Percentiles rank a stretch among this genome's conserved stretches.
Conservation (phyloP, 2,797 vertebrate species). For the Geotrypetes seraphini region DNA sequence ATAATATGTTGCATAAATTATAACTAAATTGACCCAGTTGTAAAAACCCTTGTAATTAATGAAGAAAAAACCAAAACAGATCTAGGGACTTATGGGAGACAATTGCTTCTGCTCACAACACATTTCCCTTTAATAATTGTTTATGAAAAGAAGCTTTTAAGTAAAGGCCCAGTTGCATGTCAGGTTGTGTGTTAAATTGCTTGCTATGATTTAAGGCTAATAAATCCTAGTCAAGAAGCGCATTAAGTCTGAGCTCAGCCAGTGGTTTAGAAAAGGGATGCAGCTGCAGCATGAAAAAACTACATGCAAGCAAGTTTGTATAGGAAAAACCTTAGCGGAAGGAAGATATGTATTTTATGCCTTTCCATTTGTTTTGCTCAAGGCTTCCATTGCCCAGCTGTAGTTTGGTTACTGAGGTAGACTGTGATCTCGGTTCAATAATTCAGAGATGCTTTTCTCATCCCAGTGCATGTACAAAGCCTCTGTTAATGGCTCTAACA, state of each 20-base stretch:
- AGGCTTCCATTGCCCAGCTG: conserved; percentile 3
- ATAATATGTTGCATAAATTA: not conserved
- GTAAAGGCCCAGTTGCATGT: conserved; percentile 6
- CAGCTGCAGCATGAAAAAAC: conserved; percentile 5
- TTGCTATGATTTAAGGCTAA: conserved; percentile 8
- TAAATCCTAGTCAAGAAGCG: not conserved
- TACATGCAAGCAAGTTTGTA: not conserved
- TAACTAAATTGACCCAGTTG: conserved; percentile 5
- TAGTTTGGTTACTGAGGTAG: conserved; percentile 15
- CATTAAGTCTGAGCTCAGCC: not conserved
- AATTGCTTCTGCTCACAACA: not conserved
- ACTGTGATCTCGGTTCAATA: conserved; percentile 18
- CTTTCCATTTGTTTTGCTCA: not conserved
- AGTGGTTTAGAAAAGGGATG: conserved; percentile 7
- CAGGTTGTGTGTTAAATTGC: conserved; percentile 8
- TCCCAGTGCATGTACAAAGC: conserved; percentile 7
- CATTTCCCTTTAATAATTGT: conserved; percentile 18
- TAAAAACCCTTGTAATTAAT: conserved; percentile 6
- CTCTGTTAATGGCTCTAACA: conserved; percentile 26
- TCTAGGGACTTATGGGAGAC: conserved; percentile 2
- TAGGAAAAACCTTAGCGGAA: not conserved
- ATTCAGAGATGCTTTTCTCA: conserved; percentile 20
- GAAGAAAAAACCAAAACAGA: not conserved
- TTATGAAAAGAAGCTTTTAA: conserved; percentile 10
- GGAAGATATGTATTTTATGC: not conserved